These are phyloP conservation scores for Isurus oxyrinchus DNA, from an alignment of 2,113 vertebrate species.

Conservation along the genomic window DNA sequence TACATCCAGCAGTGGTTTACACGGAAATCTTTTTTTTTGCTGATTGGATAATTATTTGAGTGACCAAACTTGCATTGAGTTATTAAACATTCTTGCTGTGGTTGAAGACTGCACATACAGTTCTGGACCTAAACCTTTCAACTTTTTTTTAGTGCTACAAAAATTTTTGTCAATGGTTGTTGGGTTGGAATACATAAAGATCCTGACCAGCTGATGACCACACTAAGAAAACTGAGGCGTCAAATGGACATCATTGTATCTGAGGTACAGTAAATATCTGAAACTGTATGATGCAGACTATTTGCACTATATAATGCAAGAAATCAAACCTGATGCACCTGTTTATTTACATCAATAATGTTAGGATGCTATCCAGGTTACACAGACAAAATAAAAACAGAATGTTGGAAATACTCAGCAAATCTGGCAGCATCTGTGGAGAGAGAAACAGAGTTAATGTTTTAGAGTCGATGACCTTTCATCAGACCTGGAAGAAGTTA, in stretches of 20 bases:
- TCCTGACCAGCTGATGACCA: conserved; percentile 97
- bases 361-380: conserved; percentile 5
- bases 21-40: not conserved
- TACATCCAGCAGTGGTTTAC: not conserved
- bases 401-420: no score
- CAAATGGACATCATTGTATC: conserved; percentile 99
- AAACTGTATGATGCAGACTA: not conserved
- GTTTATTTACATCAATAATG: not conserved
- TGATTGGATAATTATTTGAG: not conserved
- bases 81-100: not conserved
- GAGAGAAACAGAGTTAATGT: no score
- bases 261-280: conserved; percentile 64
- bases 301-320: not conserved
- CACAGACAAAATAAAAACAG: not conserved
- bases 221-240: conserved; percentile 82
- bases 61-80: not conserved
- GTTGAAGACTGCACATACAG: not conserved
- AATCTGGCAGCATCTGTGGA: no score
- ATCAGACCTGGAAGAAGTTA: no score
- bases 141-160: conserved; percentile 73
- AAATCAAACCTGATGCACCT: not conserved
- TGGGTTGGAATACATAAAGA: conserved; percentile 99
- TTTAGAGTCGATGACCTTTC: no score
- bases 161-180: conserved; percentile 98
- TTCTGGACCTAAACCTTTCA: not conserved